Evolutionary conservation across 1,140 invertebrate genomes (phyloP).

Genomic region (Lysiphlebus fabarum): DNA sequence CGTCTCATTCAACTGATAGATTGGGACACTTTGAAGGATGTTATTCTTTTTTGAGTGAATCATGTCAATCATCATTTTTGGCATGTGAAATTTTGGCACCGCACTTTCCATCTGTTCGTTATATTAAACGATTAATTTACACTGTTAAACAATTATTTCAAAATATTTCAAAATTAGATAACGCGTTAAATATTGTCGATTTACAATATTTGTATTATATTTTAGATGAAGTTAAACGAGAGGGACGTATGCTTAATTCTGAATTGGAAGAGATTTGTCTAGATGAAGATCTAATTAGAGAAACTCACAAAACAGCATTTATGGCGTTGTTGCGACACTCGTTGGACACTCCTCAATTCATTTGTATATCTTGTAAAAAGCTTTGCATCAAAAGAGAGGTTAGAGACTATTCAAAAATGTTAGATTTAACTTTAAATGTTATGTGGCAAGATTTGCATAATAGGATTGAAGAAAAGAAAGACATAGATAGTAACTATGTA

Average conservation of each 20-base stretch:
- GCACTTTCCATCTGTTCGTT: not conserved
- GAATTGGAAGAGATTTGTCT: not conserved
- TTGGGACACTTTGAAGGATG: not conserved
- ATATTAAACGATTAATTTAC: not conserved
- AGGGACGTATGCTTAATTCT: not conserved
- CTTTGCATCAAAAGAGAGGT: conserved; percentile 27
- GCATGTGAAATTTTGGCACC: not conserved
- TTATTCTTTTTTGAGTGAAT: no score
- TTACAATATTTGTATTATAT: not conserved
- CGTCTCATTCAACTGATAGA: not conserved
- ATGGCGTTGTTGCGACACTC: conserved; percentile 6
- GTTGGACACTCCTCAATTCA: conserved; percentile 16
- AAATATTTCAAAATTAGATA: no score
- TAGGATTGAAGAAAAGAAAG: conserved; percentile 17
- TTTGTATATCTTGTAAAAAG: conserved; percentile 32
- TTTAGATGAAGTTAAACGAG: not conserved
- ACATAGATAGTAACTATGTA: conserved; percentile 21
- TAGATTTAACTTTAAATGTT: conserved; percentile 2
- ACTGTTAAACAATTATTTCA: not conserved
- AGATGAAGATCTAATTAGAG: conserved; percentile 26
- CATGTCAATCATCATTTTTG: not conserved
- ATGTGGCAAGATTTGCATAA: conserved; percentile 10
- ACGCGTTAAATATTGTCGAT: not conserved
- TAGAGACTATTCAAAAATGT: conserved; percentile 18
- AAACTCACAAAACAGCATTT: conserved; percentile 18